phyloP scores from a whole-genome alignment of 2,113 vertebrate species.

The Oriolus oriolus region DNA sequence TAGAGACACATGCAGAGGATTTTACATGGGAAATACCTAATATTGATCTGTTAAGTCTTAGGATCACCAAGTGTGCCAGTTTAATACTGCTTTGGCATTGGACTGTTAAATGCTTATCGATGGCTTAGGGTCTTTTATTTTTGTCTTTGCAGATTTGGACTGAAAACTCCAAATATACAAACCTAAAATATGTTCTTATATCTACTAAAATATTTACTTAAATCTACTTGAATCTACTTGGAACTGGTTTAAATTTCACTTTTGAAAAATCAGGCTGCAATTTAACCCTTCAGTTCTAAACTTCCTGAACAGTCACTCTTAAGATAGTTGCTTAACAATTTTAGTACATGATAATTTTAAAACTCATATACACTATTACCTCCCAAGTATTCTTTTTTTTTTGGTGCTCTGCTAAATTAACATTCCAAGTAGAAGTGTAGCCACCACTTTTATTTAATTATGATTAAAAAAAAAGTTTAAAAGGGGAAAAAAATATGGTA shows the following conservation, averaged over 20 bases:
- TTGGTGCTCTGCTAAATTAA: background rate
- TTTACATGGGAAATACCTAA: background rate
- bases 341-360: background rate
- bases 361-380: background rate
- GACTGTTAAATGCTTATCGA: background rate
- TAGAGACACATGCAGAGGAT: background rate
- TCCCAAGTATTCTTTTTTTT: background rate
- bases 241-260: background rate
- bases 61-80: background rate
- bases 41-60: background rate
- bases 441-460: background rate
- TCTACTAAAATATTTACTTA: background rate
- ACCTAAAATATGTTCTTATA: background rate
- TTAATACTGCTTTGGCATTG: background rate
- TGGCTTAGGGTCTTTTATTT: background rate
- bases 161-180: background rate
- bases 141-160: background rate
- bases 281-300: background rate
- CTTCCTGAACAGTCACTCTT: background rate
- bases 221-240: background rate
- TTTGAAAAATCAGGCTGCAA: background rate
- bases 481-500: background rate
- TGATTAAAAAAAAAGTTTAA: rapidly evolving
- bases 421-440: background rate
- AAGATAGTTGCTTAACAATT: background rate